Evolutionary conservation across 2,113 vertebrate species (phyloP).

Genomic region (Monopterus albus): DNA sequence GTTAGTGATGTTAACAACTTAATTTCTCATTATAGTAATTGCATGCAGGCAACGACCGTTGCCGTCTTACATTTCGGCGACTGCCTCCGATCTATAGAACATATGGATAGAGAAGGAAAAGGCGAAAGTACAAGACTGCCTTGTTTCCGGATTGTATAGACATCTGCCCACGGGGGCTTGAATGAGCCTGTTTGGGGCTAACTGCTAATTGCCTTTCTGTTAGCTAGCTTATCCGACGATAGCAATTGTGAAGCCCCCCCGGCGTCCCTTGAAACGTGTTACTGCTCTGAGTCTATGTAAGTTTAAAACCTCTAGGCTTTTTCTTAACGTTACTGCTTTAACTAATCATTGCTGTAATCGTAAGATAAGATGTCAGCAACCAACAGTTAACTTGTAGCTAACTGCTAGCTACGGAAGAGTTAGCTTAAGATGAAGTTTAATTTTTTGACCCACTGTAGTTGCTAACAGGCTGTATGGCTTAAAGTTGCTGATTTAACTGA

Average conservation of each 20-base stretch:
- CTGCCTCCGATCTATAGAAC: slow-evolving; percentile 18
- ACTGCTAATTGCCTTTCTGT: slow-evolving; percentile 22
- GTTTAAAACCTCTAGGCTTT: slow-evolving; percentile 19
- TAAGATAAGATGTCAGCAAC: background rate
- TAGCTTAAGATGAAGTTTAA: background rate
- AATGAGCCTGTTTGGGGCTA: background rate
- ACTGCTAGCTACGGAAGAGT: background rate
- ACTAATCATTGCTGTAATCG: background rate
- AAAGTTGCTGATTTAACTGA: slow-evolving; percentile 7
- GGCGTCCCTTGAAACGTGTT: slow-evolving; percentile 49
- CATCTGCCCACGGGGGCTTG: slow-evolving; percentile 9
- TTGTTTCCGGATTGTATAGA: background rate
- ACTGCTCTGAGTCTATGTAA: slow-evolving; percentile 63
- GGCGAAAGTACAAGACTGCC: fast-evolving
- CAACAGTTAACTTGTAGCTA: background rate
- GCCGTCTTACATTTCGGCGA: background rate
- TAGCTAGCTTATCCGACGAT: background rate
- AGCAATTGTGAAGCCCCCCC: slow-evolving; percentile 35
- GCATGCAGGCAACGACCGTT: slow-evolving; percentile 34
- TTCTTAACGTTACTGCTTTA: background rate
- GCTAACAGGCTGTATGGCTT: no score
- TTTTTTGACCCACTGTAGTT: background rate
- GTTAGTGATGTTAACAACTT: fast-evolving
- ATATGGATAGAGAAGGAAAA: fast-evolving
- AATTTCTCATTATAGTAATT: background rate